These are phyloP conservation scores for Lasioglossum villosulum DNA, from an alignment of 2,888 invertebrate genomes.

Conservation along the genomic window DNA sequence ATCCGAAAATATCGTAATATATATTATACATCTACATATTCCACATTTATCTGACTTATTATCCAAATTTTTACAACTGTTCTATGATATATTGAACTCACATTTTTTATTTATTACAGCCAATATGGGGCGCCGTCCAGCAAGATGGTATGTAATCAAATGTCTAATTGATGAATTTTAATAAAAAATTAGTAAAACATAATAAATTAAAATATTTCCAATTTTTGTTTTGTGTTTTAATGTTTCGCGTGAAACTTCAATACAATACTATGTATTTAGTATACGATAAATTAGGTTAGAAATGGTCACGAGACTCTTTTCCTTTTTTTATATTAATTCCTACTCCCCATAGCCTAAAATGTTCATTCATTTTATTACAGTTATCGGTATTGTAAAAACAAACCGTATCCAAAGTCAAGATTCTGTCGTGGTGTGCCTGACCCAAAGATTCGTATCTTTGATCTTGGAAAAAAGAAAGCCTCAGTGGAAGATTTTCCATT, in stretches of 20 bases:
- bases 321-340: background rate
- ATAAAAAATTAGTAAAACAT: constrained; percentile 1
- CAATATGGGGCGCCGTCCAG: constrained; percentile 99
- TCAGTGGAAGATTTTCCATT: constrained; percentile 98
- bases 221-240: background rate
- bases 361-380: constrained; percentile 86
- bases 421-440: constrained; percentile 99
- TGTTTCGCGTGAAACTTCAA: background rate
- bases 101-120: constrained; percentile 81
- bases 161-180: constrained; percentile 56
- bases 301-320: background rate
- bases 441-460: constrained; percentile 99
- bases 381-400: constrained; percentile 99
- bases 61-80: background rate
- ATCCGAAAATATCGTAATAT: background rate
- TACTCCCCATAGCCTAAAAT: background rate
- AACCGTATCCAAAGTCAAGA: constrained; percentile 99
- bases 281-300: background rate
- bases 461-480: constrained; percentile 99
- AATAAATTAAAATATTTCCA: background rate
- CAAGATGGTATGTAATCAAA: constrained; percentile 93
- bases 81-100: constrained; percentile 51
- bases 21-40: background rate
- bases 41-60: background rate
- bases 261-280: background rate